phyloP scores from a whole-genome alignment of 2,888 invertebrate species.

The Lysandra bellargus region DNA sequence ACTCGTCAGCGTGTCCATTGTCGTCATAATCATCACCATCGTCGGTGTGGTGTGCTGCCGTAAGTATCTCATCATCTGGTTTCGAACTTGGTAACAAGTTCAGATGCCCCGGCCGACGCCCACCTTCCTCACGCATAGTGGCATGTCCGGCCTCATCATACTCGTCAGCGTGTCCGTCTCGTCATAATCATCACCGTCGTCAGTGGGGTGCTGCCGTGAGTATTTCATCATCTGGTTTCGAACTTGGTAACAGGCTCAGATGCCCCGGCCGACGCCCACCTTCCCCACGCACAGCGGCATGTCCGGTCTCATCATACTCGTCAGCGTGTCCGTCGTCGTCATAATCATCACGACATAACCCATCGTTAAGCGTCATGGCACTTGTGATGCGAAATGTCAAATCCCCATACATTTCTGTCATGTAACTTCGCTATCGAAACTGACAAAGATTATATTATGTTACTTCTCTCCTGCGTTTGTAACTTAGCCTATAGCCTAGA shows the following conservation, averaged over 20 bases:
- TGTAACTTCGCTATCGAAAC: too few relatives aligned
- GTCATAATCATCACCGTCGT: slow-evolving; percentile 47
- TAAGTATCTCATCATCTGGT: slow-evolving; percentile 36
- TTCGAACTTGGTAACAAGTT: too few relatives aligned
- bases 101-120: slow-evolving; percentile 45
- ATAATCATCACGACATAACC: slow-evolving; percentile 42
- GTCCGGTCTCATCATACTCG: slow-evolving; percentile 50
- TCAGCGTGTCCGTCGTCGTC: slow-evolving; percentile 47
- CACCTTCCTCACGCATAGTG: slow-evolving; percentile 50
- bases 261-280: slow-evolving; percentile 49
- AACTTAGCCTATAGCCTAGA: too few relatives aligned
- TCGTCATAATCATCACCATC: slow-evolving; percentile 47
- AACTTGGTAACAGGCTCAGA: too few relatives aligned
- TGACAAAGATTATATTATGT: too few relatives aligned
- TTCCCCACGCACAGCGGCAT: slow-evolving; percentile 49
- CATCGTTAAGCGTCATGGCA: too few relatives aligned
- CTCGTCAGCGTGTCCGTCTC: slow-evolving; percentile 47
- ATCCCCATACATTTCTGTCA: too few relatives aligned
- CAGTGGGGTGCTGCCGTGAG: slow-evolving; percentile 49
- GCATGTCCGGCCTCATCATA: slow-evolving; percentile 50
- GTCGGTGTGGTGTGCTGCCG: slow-evolving; percentile 49
- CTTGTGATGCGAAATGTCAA: too few relatives aligned
- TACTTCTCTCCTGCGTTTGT: too few relatives aligned
- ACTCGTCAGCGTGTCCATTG: slow-evolving; percentile 46
- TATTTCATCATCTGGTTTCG: slow-evolving; percentile 9